Evolutionary conservation across 2,797 vertebrate species (phyloP).

Genomic region (Uromys caudimaculatus): DNA sequence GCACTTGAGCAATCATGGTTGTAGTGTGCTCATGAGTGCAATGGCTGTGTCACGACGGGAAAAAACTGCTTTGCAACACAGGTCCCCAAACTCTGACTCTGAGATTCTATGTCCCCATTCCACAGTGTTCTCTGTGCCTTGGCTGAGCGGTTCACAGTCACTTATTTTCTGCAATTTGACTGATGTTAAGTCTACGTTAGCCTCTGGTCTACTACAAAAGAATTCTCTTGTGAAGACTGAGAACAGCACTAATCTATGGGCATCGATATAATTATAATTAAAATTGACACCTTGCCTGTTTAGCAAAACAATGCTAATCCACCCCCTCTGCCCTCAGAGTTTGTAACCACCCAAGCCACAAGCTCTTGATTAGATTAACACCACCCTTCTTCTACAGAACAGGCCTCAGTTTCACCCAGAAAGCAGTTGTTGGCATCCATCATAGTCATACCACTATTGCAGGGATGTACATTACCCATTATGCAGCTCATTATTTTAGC

Average conservation of each 20-base stretch:
- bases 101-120: neutral
- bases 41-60: neutral
- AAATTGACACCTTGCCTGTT: neutral
- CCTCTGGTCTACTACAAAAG: neutral
- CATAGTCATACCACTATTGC: neutral
- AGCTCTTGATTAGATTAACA: neutral
- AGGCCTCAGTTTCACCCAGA: neutral
- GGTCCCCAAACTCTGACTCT: neutral
- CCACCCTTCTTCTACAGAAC: too few relatives aligned
- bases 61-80: neutral
- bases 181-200: neutral
- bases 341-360: too few relatives aligned
- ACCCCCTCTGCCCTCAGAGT: too few relatives aligned
- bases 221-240: neutral
- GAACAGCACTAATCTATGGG: neutral
- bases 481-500: neutral
- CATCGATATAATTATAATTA: neutral
- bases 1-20: neutral
- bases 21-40: too few relatives aligned
- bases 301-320: neutral
- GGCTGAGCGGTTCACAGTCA: neutral
- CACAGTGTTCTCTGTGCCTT: neutral
- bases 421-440: neutral
- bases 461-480: neutral
- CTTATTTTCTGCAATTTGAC: neutral